Percentiles rank a stretch among this genome's conserved stretches.
phyloP scores from a whole-genome alignment of 2,888 invertebrate species.

The Thalpophila matura region DNA sequence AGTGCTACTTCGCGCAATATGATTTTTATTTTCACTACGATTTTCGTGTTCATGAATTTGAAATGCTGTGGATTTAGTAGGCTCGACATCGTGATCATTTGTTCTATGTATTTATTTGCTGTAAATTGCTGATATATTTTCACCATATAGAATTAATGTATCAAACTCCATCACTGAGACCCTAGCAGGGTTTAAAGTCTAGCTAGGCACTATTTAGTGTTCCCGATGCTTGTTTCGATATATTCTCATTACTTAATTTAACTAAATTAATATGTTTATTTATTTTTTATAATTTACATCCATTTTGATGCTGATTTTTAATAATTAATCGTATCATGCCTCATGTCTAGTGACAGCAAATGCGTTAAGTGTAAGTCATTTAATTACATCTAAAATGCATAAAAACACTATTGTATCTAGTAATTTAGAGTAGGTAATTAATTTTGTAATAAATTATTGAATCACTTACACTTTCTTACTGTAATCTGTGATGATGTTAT shows the following conservation, averaged over 20 bases:
- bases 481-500: slow-evolving; percentile 75
- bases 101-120: slow-evolving; percentile 19
- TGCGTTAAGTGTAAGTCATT: slow-evolving; percentile 55
- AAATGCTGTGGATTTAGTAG: not conserved
- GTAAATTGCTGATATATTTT: slow-evolving; percentile 41
- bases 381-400: slow-evolving; percentile 24
- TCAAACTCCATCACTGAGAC: slow-evolving; percentile 13
- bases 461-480: slow-evolving; percentile 65
- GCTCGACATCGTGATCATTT: slow-evolving; percentile 16
- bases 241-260: slow-evolving; percentile 26
- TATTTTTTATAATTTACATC: slow-evolving; percentile 37
- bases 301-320: slow-evolving; percentile 57
- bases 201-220: not conserved
- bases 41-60: slow-evolving; percentile 23
- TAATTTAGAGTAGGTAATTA: not conserved
- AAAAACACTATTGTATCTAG: not conserved
- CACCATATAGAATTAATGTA: not conserved
- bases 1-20: slow-evolving; percentile 49
- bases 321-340: slow-evolving; percentile 36
- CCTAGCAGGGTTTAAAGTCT: not conserved
- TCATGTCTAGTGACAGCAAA: slow-evolving; percentile 49
- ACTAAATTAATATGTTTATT: not conserved
- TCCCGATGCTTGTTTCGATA: slow-evolving; percentile 1
- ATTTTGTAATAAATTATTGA: slow-evolving; percentile 53
- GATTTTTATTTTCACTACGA: slow-evolving; percentile 40